These are phyloP conservation scores for Tipula confusa DNA, from an alignment of 2,888 invertebrate genomes.

Conservation along the genomic window DNA sequence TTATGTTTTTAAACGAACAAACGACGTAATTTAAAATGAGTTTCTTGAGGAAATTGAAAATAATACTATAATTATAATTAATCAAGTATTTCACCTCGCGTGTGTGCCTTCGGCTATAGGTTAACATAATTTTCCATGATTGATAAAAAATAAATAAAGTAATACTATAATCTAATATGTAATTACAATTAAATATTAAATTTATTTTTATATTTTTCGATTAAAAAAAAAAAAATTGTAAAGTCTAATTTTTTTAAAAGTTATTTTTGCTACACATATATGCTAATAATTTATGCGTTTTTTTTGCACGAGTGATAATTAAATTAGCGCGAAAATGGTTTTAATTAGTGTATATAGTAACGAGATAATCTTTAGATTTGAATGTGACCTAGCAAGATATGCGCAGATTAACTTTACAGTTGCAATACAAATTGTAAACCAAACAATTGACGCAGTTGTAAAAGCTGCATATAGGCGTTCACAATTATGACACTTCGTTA, in stretches of 20 bases:
- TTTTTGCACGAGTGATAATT: neutral
- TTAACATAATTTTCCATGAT: slow-evolving; percentile 29
- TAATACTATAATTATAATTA: neutral
- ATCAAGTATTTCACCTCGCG: slow-evolving; percentile 30
- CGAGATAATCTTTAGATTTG: no score
- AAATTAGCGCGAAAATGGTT: neutral
- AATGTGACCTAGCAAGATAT: no score
- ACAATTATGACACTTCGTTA: no score
- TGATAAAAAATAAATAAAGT: neutral
- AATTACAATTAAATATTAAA: neutral
- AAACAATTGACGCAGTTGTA: no score
- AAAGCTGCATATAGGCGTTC: no score
- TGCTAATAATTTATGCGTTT: neutral
- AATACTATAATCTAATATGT: neutral
- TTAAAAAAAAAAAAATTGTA: neutral
- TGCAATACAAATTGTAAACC: no score
- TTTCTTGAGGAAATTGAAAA: slow-evolving; percentile 28
- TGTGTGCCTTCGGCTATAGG: slow-evolving; percentile 27
- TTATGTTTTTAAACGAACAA: neutral
- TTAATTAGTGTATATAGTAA: neutral
- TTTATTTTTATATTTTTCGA: neutral
- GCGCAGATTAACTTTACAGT: no score
- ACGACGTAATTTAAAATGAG: neutral
- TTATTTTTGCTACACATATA: neutral
- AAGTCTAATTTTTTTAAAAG: neutral